Conservation (phyloP, 2,888 invertebrate genomes). For the Xanthia icteritia region DNA sequence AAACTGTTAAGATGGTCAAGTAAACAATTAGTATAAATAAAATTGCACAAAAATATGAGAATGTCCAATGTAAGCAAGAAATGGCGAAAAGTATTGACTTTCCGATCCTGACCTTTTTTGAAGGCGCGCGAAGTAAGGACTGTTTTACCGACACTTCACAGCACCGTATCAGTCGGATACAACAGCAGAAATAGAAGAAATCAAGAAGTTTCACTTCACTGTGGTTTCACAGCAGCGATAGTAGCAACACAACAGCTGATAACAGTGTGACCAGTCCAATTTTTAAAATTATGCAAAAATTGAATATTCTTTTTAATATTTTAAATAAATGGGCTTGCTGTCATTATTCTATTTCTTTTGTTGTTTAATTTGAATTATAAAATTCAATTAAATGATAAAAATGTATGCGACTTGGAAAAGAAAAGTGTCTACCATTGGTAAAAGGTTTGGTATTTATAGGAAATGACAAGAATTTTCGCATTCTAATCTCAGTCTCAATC, state of each 20-base stretch:
- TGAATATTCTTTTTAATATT: too few relatives aligned
- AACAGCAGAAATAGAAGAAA: neutral
- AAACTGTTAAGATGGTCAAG: slow-evolving; percentile 17
- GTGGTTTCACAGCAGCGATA: slow-evolving; percentile 16
- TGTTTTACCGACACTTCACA: slow-evolving; percentile 79
- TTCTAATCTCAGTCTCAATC: too few relatives aligned
- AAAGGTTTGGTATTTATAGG: too few relatives aligned
- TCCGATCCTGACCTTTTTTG: slow-evolving; percentile 69
- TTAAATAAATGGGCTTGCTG: neutral
- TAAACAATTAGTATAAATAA: slow-evolving; percentile 37
- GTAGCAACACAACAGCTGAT: slow-evolving; percentile 44
- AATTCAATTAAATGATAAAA: neutral
- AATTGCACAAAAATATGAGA: slow-evolving; percentile 43
- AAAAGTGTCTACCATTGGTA: too few relatives aligned
- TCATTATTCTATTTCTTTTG: neutral
- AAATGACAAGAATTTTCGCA: too few relatives aligned
- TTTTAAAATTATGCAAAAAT: neutral
- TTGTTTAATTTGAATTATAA: neutral
- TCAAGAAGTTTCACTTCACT: neutral
- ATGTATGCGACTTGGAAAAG: neutral
- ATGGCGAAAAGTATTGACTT: slow-evolving; percentile 81
- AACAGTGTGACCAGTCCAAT: slow-evolving; percentile 23
- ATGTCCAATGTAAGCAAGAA: slow-evolving; percentile 46
- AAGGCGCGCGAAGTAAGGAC: slow-evolving; percentile 68
- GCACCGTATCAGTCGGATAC: slow-evolving; percentile 21